Percentiles rank a stretch among this genome's conserved stretches.
These are phyloP conservation scores for Synchiropus splendidus DNA, from an alignment of 2,113 vertebrate species.

Conservation along the genomic window DNA sequence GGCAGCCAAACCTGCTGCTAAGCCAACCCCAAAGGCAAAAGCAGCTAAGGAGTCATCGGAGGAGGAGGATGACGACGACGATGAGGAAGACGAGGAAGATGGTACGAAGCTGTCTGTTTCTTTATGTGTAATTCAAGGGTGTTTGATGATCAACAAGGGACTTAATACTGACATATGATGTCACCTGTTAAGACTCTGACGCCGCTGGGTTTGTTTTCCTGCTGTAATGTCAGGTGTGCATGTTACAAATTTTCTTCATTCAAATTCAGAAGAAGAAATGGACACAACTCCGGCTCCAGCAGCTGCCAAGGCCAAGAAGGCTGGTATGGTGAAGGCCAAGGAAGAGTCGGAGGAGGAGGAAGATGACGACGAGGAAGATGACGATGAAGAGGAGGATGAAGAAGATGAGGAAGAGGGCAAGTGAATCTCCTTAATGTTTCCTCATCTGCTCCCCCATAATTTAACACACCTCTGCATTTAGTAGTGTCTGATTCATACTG, in stretches of 20 bases:
- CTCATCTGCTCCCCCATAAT: too few species aligned
- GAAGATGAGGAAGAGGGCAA: slow-evolving; percentile 67
- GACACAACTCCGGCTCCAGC: slow-evolving; percentile 66
- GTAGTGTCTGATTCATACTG: too few species aligned
- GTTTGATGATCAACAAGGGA: slow-evolving; percentile 74
- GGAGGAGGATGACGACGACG: slow-evolving; percentile 63
- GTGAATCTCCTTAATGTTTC: slow-evolving; percentile 14
- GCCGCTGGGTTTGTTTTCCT: slow-evolving; percentile 1
- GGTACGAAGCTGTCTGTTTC: neutral
- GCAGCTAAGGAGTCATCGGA: slow-evolving; percentile 55
- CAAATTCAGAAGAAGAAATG: slow-evolving; percentile 90
- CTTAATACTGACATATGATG: slow-evolving; percentile 85
- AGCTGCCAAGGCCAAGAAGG: slow-evolving; percentile 75
- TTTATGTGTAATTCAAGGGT: neutral
- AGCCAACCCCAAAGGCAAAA: slow-evolving; percentile 35
- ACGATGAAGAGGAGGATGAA: slow-evolving; percentile 74
- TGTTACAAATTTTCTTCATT: neutral
- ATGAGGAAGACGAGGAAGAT: slow-evolving; percentile 17
- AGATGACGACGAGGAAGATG: slow-evolving; percentile 69
- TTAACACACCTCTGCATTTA: too few species aligned
- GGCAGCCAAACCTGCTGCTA: slow-evolving; percentile 35
- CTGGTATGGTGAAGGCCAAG: slow-evolving; percentile 73
- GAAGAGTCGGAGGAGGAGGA: slow-evolving; percentile 75
- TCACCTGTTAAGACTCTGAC: slow-evolving; percentile 61
- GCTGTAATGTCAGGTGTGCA: neutral